phyloP scores from a whole-genome alignment of 2,888 invertebrate species.

The Selenia dentaria region DNA sequence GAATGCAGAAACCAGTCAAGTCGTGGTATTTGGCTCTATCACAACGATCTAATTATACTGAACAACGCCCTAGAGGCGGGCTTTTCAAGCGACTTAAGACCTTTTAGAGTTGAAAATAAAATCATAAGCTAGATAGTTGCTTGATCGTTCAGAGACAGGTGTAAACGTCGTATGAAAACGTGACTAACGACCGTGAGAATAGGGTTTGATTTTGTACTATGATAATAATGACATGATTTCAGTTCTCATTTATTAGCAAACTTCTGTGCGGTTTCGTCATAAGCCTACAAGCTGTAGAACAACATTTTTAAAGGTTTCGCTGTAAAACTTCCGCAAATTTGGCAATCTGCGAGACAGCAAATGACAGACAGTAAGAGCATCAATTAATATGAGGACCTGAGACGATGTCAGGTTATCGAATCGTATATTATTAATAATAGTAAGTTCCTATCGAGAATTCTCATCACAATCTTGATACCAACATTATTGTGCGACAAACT shows the following conservation, averaged over 20 bases:
- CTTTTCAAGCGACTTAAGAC: slow-evolving; percentile 53
- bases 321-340: slow-evolving; percentile 29
- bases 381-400: slow-evolving; percentile 49
- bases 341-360: slow-evolving; percentile 37
- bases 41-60: slow-evolving; percentile 38
- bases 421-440: too few species aligned
- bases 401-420: slow-evolving; percentile 50
- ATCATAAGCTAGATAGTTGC: slow-evolving; percentile 69
- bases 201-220: slow-evolving; percentile 48
- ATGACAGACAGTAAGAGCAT: slow-evolving; percentile 55
- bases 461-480: slow-evolving; percentile 45
- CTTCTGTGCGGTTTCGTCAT: slow-evolving; percentile 62
- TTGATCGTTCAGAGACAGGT: slow-evolving; percentile 74
- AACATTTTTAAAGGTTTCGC: slow-evolving; percentile 29
- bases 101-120: slow-evolving; percentile 48
- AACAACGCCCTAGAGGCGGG: slow-evolving; percentile 56
- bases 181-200: slow-evolving; percentile 40
- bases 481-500: slow-evolving; percentile 48
- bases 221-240: slow-evolving; percentile 45
- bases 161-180: slow-evolving; percentile 53
- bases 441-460: slow-evolving; percentile 50
- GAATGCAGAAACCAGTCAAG: slow-evolving; percentile 45
- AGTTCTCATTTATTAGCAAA: slow-evolving; percentile 61
- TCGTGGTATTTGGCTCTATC: slow-evolving; percentile 73
- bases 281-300: slow-evolving; percentile 24